phyloP scores from a whole-genome alignment of 2,113 vertebrate species.

The Salvelinus alpinus region DNA sequence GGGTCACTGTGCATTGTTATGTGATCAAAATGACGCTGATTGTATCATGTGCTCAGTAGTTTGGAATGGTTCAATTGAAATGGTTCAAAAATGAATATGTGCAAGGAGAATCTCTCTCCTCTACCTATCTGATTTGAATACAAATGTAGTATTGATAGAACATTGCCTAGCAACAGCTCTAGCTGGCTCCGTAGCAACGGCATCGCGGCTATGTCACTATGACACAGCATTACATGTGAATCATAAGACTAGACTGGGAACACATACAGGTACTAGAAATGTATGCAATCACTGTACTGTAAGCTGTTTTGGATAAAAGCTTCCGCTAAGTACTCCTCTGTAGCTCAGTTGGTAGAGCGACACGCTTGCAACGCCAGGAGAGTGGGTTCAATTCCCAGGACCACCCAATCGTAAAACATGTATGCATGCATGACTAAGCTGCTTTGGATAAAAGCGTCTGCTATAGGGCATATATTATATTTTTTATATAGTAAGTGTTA shows the following conservation, averaged over 20 bases:
- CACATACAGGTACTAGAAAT: too few species aligned
- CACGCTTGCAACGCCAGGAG: too few species aligned
- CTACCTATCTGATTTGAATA: conserved; percentile 41
- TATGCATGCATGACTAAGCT: too few species aligned
- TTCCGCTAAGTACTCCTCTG: too few species aligned
- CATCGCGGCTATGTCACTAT: conserved; percentile 25
- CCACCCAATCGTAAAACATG: too few species aligned
- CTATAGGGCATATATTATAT: too few species aligned
- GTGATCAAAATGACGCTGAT: background rate
- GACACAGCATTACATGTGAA: conserved; percentile 28
- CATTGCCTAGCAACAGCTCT: conserved; percentile 30
- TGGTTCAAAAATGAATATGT: conserved; percentile 28
- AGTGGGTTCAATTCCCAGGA: too few species aligned
- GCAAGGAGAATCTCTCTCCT: conserved; percentile 14
- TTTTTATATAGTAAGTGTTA: too few species aligned
- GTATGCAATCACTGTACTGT: too few species aligned
- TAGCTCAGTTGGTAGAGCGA: too few species aligned
- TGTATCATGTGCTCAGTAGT: background rate
- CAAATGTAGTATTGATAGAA: conserved; percentile 25
- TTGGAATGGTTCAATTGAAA: conserved; percentile 18
- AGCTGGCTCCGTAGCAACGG: conserved; percentile 46
- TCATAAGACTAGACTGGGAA: background rate
- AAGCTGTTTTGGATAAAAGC: too few species aligned
- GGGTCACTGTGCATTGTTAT: background rate
- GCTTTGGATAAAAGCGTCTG: too few species aligned